These are phyloP conservation scores for Cygnus atratus DNA, from an alignment of 2,113 vertebrate genomes.

Conservation along the genomic window DNA sequence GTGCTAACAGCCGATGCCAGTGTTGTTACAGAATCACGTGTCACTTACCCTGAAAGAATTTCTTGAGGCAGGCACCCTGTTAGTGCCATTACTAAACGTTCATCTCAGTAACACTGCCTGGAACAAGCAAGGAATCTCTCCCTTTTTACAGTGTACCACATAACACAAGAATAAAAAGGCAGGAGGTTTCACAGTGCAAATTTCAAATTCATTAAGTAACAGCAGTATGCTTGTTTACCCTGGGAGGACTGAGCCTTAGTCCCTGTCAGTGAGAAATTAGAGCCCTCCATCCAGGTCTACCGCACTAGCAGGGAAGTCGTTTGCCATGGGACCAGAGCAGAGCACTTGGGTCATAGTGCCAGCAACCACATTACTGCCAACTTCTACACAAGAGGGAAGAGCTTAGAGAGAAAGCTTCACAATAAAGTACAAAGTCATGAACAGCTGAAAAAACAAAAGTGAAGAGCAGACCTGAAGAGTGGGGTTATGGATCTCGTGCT, in stretches of 20 bases:
- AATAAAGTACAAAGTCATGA: not conserved
- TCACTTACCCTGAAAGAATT: constrained; percentile 41
- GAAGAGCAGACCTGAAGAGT: not conserved
- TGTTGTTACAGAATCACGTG: constrained; percentile 12
- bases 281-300: not conserved
- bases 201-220: constrained; percentile 14
- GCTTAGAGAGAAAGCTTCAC: not conserved
- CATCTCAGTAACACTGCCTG: not conserved
- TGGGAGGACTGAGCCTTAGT: not conserved
- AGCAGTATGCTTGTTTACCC: not conserved
- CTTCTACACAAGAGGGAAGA: not conserved
- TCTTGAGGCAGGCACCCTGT: not conserved
- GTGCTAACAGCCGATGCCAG: constrained; percentile 15
- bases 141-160: not conserved
- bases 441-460: not conserved
- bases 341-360: not conserved
- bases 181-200: not conserved
- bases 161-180: not conserved
- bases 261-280: not conserved
- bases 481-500: not conserved
- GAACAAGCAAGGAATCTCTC: not conserved
- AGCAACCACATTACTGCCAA: not conserved
- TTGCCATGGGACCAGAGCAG: constrained; percentile 13
- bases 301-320: not conserved
- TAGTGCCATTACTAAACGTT: not conserved